phyloP scores from a whole-genome alignment of 2,888 invertebrate species.

The Drosophila ezoana region DNA sequence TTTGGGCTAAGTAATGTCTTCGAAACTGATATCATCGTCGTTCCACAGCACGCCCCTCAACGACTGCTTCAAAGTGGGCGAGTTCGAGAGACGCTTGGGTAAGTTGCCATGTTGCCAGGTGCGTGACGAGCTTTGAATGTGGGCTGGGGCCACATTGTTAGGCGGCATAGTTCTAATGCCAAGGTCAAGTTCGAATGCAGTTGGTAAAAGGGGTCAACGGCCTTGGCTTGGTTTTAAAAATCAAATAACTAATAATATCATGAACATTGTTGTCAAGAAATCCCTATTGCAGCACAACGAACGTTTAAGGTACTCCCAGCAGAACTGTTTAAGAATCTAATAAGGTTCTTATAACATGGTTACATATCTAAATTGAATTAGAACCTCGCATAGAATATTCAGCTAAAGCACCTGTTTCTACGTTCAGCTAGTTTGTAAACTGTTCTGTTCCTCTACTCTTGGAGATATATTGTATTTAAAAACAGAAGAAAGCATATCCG shows the following conservation, averaged over 20 bases:
- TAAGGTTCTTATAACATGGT: too few species aligned
- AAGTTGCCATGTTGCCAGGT: constrained; percentile 80
- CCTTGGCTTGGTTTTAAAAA: not conserved
- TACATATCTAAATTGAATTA: too few species aligned
- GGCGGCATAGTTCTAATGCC: constrained; percentile 13
- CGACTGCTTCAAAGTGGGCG: constrained; percentile 84
- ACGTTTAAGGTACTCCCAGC: too few species aligned
- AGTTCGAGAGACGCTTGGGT: constrained; percentile 87
- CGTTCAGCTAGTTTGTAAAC: too few species aligned
- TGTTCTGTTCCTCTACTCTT: too few species aligned
- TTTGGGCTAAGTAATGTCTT: constrained; percentile 72
- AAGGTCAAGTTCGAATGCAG: constrained; percentile 35
- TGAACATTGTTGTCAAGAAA: too few species aligned
- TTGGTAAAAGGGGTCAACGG: not conserved
- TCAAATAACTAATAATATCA: not conserved
- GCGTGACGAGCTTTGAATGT: constrained; percentile 8
- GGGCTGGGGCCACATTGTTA: constrained; percentile 16
- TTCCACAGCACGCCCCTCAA: constrained; percentile 80
- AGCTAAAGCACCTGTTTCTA: too few species aligned
- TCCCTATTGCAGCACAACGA: too few species aligned
- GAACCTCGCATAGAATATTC: too few species aligned
- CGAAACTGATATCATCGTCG: constrained; percentile 84
- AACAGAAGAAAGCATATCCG: too few species aligned
- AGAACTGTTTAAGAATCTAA: too few species aligned
- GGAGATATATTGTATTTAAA: too few species aligned